Evolutionary conservation across 2,113 vertebrate genomes (phyloP).

Genomic region (Saccopteryx leptura): DNA sequence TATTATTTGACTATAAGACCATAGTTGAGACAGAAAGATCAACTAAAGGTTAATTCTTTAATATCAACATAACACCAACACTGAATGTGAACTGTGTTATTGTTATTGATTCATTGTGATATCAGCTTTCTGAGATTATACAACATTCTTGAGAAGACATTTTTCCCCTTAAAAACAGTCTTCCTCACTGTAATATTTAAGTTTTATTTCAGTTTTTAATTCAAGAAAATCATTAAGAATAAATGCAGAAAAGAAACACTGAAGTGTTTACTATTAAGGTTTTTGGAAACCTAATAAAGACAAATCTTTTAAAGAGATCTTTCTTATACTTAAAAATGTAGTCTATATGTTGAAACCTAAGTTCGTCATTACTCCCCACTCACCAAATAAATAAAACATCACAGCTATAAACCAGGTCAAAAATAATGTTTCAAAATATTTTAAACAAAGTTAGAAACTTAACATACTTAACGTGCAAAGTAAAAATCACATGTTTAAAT

Average conservation of each 20-base stretch:
- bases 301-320: background rate
- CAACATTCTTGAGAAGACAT: background rate
- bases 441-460: background rate
- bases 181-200: background rate
- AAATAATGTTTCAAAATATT: background rate
- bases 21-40: background rate
- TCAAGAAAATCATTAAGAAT: background rate
- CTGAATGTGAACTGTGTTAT: background rate
- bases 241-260: background rate
- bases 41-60: background rate
- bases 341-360: background rate
- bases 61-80: background rate
- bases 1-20: background rate
- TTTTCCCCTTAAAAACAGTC: background rate
- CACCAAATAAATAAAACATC: background rate
- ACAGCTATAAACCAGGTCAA: background rate
- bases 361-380: background rate
- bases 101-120: background rate
- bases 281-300: background rate
- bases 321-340: background rate
- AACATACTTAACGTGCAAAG: background rate
- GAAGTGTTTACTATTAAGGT: background rate
- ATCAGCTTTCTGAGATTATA: background rate
- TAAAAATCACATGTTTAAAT: background rate
- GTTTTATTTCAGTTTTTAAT: conserved; percentile 44